phyloP scores from a whole-genome alignment of 2,797 vertebrate genomes.

The Gymnothorax reevesii region DNA sequence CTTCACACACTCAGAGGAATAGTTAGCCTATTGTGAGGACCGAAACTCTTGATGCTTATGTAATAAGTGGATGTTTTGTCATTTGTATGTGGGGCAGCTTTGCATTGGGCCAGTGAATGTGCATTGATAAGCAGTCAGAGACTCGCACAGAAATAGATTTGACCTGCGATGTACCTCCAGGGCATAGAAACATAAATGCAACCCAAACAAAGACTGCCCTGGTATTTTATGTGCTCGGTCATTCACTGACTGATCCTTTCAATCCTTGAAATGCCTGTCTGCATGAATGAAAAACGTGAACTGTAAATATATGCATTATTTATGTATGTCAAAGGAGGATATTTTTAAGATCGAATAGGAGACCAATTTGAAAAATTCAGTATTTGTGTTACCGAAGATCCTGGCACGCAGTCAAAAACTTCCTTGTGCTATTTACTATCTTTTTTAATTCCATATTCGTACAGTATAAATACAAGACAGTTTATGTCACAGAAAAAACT shows the following conservation, averaged over 20 bases:
- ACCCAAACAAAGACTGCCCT: conserved; percentile 45
- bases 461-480: no score
- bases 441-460: no score
- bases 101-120: conserved; percentile 48
- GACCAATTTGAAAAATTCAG: background rate
- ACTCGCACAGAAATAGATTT: conserved; percentile 56
- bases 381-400: background rate
- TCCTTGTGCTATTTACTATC: no score
- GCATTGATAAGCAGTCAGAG: conserved; percentile 45
- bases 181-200: conserved; percentile 43
- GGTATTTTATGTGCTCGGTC: background rate
- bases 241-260: background rate
- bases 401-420: no score
- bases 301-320: background rate
- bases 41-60: conserved; percentile 39
- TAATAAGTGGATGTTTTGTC: background rate
- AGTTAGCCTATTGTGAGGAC: background rate
- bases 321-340: conserved; percentile 26
- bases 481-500: no score
- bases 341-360: conserved; percentile 11
- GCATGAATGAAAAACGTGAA: background rate
- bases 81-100: conserved; percentile 28
- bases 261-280: conserved; percentile 26
- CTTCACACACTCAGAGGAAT: background rate
- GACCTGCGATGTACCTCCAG: conserved; percentile 62